Evolutionary conservation across 2,113 vertebrate genomes (phyloP).

Genomic region (Vidua chalybeata): DNA sequence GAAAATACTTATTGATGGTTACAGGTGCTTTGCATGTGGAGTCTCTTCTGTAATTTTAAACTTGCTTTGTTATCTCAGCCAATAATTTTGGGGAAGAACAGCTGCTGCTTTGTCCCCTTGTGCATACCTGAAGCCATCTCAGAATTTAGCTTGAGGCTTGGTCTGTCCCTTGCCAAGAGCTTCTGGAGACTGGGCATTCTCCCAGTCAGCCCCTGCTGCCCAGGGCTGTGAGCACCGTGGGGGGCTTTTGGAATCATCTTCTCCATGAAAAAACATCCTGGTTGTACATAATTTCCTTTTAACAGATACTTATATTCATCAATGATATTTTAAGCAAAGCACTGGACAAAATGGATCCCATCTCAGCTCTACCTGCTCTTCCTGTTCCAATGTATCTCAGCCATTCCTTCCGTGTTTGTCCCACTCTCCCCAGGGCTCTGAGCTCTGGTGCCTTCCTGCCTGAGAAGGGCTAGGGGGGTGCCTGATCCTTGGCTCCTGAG

Average conservation of each 20-base stretch:
- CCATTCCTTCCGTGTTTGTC: accelerated
- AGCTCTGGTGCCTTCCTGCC: background rate
- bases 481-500: background rate
- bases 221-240: accelerated
- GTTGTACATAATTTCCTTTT: accelerated
- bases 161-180: background rate
- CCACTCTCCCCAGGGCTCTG: accelerated
- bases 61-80: background rate
- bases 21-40: background rate
- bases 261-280: accelerated
- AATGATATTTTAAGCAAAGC: background rate
- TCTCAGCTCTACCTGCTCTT: background rate
- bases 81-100: background rate
- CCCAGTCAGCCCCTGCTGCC: background rate
- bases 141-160: background rate
- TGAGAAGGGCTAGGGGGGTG: background rate
- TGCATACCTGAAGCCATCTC: background rate
- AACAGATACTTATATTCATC: background rate
- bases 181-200: accelerated
- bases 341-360: background rate
- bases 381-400: background rate
- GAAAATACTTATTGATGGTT: background rate
- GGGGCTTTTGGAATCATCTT: too few relatives aligned
- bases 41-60: background rate
- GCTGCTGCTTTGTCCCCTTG: accelerated